These are phyloP conservation scores for Pyrochroa serraticornis DNA, from an alignment of 2,888 invertebrate species.

Conservation along the genomic window DNA sequence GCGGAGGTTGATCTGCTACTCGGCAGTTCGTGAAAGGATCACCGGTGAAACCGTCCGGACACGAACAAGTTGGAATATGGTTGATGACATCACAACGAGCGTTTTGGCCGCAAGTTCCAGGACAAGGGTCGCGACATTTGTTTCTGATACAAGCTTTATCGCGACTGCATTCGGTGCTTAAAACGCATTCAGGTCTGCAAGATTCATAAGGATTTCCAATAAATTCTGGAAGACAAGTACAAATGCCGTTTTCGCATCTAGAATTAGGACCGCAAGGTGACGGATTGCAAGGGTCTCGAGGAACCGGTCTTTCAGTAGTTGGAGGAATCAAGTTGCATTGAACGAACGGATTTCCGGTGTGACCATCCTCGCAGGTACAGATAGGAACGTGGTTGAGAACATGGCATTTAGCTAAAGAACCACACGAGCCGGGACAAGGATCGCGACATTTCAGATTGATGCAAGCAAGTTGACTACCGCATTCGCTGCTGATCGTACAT, in stretches of 20 bases:
- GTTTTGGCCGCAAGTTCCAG: slow-evolving; percentile 71
- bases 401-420: slow-evolving; percentile 78
- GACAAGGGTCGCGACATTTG: slow-evolving; percentile 74
- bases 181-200: slow-evolving; percentile 74
- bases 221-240: slow-evolving; percentile 67
- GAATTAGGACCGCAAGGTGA: slow-evolving; percentile 81
- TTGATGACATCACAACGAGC: slow-evolving; percentile 76
- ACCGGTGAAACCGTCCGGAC: slow-evolving; percentile 71
- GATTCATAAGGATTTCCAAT: slow-evolving; percentile 72
- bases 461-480: slow-evolving; percentile 76
- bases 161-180: slow-evolving; percentile 69
- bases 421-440: slow-evolving; percentile 84
- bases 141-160: slow-evolving; percentile 70
- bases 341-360: slow-evolving; percentile 81
- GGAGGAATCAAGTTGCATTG: slow-evolving; percentile 68
- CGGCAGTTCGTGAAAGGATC: slow-evolving; percentile 58
- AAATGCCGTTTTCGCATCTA: slow-evolving; percentile 67
- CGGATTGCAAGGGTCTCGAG: slow-evolving; percentile 67
- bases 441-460: slow-evolving; percentile 81
- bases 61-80: slow-evolving; percentile 75
- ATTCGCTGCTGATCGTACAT: slow-evolving; percentile 80
- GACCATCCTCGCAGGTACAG: slow-evolving; percentile 76
- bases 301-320: slow-evolving; percentile 51
- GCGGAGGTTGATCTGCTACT: slow-evolving; percentile 43
- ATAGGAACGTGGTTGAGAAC: slow-evolving; percentile 82